These are phyloP conservation scores for Lamprologus sp. DNA, from an alignment of 2,113 vertebrate genomes.

Conservation along the genomic window DNA sequence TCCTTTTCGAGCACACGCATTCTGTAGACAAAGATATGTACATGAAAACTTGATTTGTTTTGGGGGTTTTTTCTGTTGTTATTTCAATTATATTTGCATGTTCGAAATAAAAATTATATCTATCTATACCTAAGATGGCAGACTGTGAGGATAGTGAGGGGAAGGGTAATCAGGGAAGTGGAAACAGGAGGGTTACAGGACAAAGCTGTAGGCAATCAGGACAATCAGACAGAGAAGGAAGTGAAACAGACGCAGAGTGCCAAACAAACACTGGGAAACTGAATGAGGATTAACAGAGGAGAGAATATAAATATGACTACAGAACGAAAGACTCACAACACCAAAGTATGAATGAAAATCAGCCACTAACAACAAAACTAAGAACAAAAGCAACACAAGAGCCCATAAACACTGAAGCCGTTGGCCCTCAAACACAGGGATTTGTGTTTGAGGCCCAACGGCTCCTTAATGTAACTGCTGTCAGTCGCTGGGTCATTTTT, in stretches of 20 bases:
- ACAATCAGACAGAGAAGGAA: background rate
- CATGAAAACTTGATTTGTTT: too few relatives aligned
- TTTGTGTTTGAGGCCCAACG: too few relatives aligned
- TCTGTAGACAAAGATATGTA: too few relatives aligned
- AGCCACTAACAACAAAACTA: background rate
- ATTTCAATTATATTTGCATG: too few relatives aligned
- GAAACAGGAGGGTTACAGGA: background rate
- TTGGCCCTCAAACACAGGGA: too few relatives aligned
- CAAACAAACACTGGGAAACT: background rate
- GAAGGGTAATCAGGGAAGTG: background rate
- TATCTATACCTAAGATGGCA: background rate
- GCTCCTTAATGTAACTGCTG: background rate
- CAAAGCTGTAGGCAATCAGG: background rate
- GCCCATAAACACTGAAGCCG: background rate
- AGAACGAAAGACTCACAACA: background rate
- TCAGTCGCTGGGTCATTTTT: fast-evolving
- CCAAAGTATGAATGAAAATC: background rate
- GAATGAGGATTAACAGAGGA: background rate
- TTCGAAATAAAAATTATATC: too few relatives aligned
- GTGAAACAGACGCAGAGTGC: background rate
- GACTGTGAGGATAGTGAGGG: background rate
- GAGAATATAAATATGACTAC: background rate
- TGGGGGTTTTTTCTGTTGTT: too few relatives aligned
- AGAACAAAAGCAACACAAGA: background rate
- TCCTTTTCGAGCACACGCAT: too few relatives aligned